A percentile compares a stretch with the other conserved stretches of the same genome.
Evolutionary conservation across 2,797 vertebrate species (phyloP).

Genomic region (Peromyscus melanophrys): DNA sequence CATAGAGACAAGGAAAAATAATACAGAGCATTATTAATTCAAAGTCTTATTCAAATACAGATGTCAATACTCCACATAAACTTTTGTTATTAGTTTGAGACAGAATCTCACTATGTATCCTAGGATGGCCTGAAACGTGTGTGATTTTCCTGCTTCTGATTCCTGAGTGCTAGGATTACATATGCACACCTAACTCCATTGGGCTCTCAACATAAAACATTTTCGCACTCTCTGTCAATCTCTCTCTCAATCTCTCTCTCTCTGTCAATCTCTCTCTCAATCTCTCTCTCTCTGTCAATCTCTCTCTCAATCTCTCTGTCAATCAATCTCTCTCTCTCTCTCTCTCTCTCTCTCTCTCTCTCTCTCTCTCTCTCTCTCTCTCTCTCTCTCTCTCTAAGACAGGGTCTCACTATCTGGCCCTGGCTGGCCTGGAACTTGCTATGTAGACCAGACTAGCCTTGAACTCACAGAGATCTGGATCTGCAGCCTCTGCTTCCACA

Average conservation of each 20-base stretch:
- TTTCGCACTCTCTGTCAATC: no score
- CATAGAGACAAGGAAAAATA: constrained; percentile 51
- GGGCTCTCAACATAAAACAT: neutral
- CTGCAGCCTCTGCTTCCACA: neutral
- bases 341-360: no score
- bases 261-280: no score
- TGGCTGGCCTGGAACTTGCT: neutral
- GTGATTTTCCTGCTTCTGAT: neutral
- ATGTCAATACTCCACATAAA: neutral
- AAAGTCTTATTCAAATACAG: constrained; percentile 36
- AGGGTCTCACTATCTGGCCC: neutral
- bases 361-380: no score
- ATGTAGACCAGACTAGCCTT: neutral
- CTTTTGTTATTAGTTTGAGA: neutral
- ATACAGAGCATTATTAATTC: constrained; percentile 38
- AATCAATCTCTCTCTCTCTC: no score
- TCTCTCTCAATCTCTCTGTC: no score
- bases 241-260: no score
- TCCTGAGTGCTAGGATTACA: neutral
- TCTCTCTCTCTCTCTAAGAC: no score
- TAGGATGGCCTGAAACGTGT: neutral
- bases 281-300: no score
- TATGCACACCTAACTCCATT: neutral
- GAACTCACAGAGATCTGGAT: neutral
- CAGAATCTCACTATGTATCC: neutral